Conservation (phyloP, 2,113 vertebrate species). For the Solea senegalensis region DNA sequence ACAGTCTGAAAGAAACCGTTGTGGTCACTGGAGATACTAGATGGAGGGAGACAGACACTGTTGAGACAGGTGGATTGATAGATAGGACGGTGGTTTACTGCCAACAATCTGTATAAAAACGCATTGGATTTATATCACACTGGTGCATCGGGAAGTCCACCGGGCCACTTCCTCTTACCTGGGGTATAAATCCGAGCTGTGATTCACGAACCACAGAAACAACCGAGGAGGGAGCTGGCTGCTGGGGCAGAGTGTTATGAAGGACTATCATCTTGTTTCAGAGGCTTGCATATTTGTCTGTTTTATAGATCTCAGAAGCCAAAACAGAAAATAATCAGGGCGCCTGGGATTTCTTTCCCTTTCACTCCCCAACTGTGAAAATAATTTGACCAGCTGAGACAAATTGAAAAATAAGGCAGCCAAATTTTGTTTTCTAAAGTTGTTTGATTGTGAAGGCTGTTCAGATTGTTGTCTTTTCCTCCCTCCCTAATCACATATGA, state of each 20-base stretch:
- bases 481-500: slow-evolving; percentile 9
- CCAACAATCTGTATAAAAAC: slow-evolving; percentile 19
- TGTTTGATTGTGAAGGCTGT: neutral
- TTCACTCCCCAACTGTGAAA: slow-evolving; percentile 2
- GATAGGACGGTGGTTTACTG: slow-evolving; percentile 8
- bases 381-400: slow-evolving; percentile 20
- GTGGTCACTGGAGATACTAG: neutral
- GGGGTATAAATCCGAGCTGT: slow-evolving; percentile 43
- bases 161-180: slow-evolving; percentile 19
- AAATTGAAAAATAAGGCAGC: slow-evolving; percentile 13
- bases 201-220: slow-evolving; percentile 47
- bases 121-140: slow-evolving; percentile 48
- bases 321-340: slow-evolving; percentile 18
- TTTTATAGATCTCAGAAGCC: slow-evolving; percentile 17
- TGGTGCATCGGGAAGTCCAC: slow-evolving; percentile 49
- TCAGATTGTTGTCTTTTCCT: neutral
- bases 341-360: slow-evolving; percentile 14
- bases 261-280: slow-evolving; percentile 11
- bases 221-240: slow-evolving; percentile 23
- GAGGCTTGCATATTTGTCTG: slow-evolving; percentile 30
- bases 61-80: neutral
- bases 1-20: slow-evolving; percentile 12
- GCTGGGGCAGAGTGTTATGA: slow-evolving; percentile 36
- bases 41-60: neutral
- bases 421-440: slow-evolving; percentile 7